phyloP scores from a whole-genome alignment of 2,113 vertebrate genomes.

The Porphyrio hochstetteri region DNA sequence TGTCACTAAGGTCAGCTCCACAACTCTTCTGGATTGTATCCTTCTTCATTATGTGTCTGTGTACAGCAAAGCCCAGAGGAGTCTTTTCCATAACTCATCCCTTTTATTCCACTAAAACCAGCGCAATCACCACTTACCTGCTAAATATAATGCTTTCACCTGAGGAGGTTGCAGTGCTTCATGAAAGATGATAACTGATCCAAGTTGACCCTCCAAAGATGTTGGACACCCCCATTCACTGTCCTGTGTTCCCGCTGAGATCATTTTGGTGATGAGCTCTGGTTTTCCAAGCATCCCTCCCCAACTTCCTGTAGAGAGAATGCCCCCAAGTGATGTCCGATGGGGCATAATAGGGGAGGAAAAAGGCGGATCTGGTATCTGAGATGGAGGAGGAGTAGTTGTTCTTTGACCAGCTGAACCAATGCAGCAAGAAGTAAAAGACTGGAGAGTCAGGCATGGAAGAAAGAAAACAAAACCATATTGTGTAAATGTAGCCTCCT shows the following conservation, averaged over 20 bases:
- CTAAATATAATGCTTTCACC: conserved; percentile 89
- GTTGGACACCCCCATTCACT: conserved; percentile 98
- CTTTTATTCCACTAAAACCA: background rate
- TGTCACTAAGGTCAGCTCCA: background rate
- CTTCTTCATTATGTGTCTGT: background rate
- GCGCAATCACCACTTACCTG: conserved; percentile 75
- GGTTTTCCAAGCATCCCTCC: conserved; percentile 84
- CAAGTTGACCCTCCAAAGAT: conserved; percentile 93
- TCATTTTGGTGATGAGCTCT: conserved; percentile 89
- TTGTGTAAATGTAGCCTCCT: background rate
- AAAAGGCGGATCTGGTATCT: conserved; percentile 94
- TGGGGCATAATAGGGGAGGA: conserved; percentile 80
- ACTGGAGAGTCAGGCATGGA: conserved; percentile 69
- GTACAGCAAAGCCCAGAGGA: background rate
- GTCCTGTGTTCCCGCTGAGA: conserved; percentile 97
- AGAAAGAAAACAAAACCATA: conserved; percentile 4
- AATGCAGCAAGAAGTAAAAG: conserved; percentile 94
- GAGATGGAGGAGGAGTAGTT: conserved; percentile 94
- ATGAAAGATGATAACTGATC: conserved; percentile 89
- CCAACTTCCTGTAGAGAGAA: conserved; percentile 87
- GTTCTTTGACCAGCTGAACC: conserved; percentile 97
- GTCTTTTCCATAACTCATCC: background rate
- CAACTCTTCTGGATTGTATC: background rate
- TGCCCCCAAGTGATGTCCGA: conserved; percentile 88
- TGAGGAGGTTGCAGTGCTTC: conserved; percentile 88